Conservation (phyloP, 1,140 invertebrate genomes). For the Conus ventricosus region DNA sequence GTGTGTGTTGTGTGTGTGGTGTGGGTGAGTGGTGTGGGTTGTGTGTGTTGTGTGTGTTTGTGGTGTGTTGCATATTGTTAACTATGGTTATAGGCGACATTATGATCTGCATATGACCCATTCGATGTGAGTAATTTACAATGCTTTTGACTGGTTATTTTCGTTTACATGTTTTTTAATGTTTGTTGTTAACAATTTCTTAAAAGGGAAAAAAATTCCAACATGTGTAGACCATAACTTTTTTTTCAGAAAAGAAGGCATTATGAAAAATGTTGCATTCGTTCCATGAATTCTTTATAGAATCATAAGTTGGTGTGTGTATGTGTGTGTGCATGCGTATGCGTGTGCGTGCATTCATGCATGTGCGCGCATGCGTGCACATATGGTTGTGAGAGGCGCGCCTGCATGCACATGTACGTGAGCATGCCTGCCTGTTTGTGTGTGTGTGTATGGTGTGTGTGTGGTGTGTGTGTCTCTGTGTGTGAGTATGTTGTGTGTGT, state of each 20-base stretch:
- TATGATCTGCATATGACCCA: conserved; percentile 39
- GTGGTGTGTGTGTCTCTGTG: not conserved
- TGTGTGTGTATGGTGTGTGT: not conserved
- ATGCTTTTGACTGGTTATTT: no score
- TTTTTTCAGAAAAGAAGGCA: no score
- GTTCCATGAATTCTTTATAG: no score
- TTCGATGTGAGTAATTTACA: conserved; percentile 23
- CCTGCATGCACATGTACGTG: no score
- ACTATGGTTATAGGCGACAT: conserved; percentile 37
- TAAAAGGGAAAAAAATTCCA: not conserved
- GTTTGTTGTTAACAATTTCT: not conserved
- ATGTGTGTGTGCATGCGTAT: not conserved
- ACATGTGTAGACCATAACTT: not conserved
- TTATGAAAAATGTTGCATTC: no score
- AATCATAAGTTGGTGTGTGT: no score
- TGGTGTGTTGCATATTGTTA: conserved; percentile 33
- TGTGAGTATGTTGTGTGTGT: not conserved
- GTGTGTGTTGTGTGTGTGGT: not conserved
- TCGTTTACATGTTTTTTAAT: not conserved
- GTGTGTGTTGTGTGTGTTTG: not conserved
- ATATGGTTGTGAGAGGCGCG: no score
- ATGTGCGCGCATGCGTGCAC: not conserved
- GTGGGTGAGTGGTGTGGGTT: not conserved
- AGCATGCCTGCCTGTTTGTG: not conserved
- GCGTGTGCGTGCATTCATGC: not conserved